Evolutionary conservation across 2,113 vertebrate species (phyloP), one percentile per base, ranked within the genome.

Genomic region (Cariama cristata): DNA sequence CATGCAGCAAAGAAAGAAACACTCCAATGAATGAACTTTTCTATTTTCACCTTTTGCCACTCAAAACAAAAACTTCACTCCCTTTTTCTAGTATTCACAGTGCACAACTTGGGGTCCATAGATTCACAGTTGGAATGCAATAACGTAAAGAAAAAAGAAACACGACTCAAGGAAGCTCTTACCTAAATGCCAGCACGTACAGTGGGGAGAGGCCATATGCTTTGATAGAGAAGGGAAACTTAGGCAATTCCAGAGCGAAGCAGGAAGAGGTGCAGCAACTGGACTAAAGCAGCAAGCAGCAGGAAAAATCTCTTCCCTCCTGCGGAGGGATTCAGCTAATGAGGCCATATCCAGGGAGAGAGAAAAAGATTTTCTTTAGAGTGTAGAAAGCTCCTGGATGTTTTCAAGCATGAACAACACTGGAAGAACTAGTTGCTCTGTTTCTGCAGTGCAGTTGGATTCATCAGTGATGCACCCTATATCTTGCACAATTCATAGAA

Each of bases 281-380:
- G 91, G 73, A 76, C 69, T 97, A 96, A 95, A 93, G 94, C 85
- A 95, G 90, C 73, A 96, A 93, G 66, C 85, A 96, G 94, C 85
- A 89, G 75, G 89, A 82, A 96, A 95, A 93, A 56, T 76, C 64
- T 93, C 86, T 67, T 79, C 93, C 90, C 90, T 93, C 79, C 79
- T 64, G 67, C 1, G 4, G 69, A 96, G 93, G 90, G 85, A 95
- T 91, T 95, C 79, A 86, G 95, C 56, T 96, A 93, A 75, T 30
- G 42, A 97, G 49, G 64, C 22, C 93, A 95, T 28, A 93, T 23
- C 35, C 68, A 93, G 38, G 67, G 82, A 95, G 67, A 90, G n/a
- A 96, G 42, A 94, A 85, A 90, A 95, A 83, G 7, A 93, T 44
- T 71, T 91, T 83, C 79, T 96, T 95, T 95, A 93, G 93, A 89